Base-by-base conservation (phyloP, 2,797 vertebrate genomes). In the Sebastes hubbsi region DNA sequence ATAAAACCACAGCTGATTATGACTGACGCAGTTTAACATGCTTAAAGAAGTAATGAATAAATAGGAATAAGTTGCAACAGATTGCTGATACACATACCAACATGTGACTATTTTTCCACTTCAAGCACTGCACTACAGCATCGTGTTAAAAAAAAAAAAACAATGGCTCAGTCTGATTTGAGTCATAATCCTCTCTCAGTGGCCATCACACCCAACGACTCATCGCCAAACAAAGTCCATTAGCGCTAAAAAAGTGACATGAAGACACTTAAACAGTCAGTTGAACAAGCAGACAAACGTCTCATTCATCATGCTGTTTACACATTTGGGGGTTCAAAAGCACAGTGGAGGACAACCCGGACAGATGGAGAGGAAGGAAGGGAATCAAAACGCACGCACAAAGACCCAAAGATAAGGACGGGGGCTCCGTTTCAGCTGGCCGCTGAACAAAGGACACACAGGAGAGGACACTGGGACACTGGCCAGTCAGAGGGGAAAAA, bases 361-460 rank as follows among this genome's bases (percentile, higher is more conserved):
- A 66, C 68, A 81, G 82, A 81, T 34, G 70, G 46, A 49, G 32
- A 80, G 80, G 75, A 82, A 83, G 71, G 78, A 85, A 83, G 65
- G 63, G 76, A 78, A 65, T 72, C 54, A 0, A 80, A 80, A 49
- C 7, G 42, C 70, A 60, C 55, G 61, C 72, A 88, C 78, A 76
- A 46, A 84, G 65, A 64, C 32, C 38, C 75, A 78, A 46, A 72
- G 71, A 88, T 84, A 76, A 80, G 29, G 34, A 74, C 22, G 25
- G 76, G 76, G 60, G 64, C 81, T 86, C 36, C 1, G 25, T 75
- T 82, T 84, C 76, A 87, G 83, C 75, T 84, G 85, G 79, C 32
- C 29, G 29, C 22, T 22, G 61, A 85, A 82, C 80, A 87, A 72
- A 88, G 80, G 68, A 80, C 59, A 63, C 30, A 71, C 22, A 64